phyloP scores from a whole-genome alignment of 2,113 vertebrate genomes.

The Podiceps cristatus region DNA sequence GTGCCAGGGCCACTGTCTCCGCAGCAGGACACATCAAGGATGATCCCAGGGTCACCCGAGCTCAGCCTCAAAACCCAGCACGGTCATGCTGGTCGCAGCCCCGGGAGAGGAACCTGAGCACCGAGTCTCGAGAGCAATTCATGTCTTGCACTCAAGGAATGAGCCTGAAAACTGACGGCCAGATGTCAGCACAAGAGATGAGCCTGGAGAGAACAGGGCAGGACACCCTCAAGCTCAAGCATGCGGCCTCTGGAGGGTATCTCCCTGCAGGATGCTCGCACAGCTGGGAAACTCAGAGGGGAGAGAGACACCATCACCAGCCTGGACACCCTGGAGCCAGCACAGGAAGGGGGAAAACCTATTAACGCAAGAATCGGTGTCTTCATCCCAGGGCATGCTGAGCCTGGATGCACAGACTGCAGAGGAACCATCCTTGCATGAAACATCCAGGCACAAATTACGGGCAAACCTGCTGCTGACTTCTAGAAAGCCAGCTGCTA shows the following conservation, averaged over 20 bases:
- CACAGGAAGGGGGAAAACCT: neutral
- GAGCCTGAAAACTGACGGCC: neutral
- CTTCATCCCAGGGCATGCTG: neutral
- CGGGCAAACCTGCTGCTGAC: neutral
- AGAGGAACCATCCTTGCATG: neutral
- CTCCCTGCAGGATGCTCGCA: neutral
- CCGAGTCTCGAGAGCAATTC: neutral
- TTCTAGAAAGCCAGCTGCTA: constrained; percentile 11
- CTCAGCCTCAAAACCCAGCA: neutral
- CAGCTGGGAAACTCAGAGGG: neutral
- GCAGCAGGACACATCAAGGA: neutral
- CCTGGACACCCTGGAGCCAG: neutral
- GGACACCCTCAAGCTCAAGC: neutral
- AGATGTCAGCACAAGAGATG: neutral
- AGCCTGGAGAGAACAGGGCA: neutral
- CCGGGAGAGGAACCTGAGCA: neutral
- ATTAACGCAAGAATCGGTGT: neutral
- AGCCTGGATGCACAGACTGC: neutral
- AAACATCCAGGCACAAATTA: neutral
- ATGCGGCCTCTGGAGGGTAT: neutral
- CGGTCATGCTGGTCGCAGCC: neutral
- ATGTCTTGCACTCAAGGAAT: neutral
- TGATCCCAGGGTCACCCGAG: neutral
- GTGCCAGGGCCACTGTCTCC: neutral
- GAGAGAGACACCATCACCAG: neutral